These are phyloP conservation scores for Mamestra brassicae DNA, from an alignment of 2,888 invertebrate species.

Conservation along the genomic window DNA sequence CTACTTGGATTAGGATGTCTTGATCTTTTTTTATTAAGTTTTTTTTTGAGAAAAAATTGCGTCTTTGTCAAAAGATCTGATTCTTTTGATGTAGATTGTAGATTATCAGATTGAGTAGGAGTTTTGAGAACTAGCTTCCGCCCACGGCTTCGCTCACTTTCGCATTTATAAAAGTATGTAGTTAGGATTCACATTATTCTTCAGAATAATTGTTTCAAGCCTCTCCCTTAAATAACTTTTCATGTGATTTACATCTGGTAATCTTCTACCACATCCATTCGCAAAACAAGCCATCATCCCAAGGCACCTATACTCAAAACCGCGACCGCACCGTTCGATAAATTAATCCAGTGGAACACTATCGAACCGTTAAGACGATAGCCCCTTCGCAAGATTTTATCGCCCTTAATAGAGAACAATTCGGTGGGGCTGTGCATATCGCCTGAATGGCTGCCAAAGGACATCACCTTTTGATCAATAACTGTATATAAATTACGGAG, in stretches of 20 bases:
- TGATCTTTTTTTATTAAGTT: constrained; percentile 1
- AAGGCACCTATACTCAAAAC: constrained; percentile 64
- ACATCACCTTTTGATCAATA: constrained; percentile 90
- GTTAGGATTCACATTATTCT: too few species aligned
- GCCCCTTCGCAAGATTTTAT: constrained; percentile 86
- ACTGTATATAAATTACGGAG: constrained; percentile 90
- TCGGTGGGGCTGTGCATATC: constrained; percentile 81
- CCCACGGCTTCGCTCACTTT: too few species aligned
- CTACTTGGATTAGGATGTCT: constrained; percentile 38
- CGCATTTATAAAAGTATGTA: too few species aligned
- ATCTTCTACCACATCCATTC: not conserved
- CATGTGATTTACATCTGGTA: not conserved
- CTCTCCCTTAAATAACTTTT: not conserved
- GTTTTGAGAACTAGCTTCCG: not conserved
- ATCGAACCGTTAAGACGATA: constrained; percentile 77
- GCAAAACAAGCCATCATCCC: constrained; percentile 20
- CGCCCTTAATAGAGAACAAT: constrained; percentile 87
- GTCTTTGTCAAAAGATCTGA: constrained; percentile 1
- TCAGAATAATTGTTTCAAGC: not conserved
- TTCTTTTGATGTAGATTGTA: constrained; percentile 11
- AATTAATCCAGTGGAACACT: constrained; percentile 77
- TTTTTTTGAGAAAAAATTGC: not conserved
- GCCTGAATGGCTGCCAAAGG: constrained; percentile 88
- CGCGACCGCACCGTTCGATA: constrained; percentile 71
- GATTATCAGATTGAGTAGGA: not conserved